phyloP scores from a whole-genome alignment of 2,113 vertebrate genomes.

The Panthera tigris region DNA sequence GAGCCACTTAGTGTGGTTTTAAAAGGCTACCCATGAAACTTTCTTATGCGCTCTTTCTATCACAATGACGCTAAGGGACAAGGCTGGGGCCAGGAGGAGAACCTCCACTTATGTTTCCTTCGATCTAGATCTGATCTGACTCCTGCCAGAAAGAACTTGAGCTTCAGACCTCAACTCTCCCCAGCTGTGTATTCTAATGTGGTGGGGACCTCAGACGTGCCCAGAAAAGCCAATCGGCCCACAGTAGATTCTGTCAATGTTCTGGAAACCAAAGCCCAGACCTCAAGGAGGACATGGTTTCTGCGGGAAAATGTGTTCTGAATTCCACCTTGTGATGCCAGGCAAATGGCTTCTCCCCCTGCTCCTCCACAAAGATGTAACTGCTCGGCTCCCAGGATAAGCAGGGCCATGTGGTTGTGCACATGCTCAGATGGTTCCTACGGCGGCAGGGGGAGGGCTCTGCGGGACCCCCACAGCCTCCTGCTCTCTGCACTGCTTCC shows the following conservation, averaged over 20 bases:
- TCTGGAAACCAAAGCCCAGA: background rate
- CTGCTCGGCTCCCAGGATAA: too few relatives aligned
- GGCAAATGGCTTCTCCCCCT: background rate
- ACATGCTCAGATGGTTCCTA: background rate
- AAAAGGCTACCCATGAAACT: background rate
- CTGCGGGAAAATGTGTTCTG: background rate
- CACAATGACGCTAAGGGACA: background rate
- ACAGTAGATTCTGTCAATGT: background rate
- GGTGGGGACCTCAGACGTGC: background rate
- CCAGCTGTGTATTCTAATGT: too few relatives aligned
- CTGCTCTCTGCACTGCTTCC: background rate
- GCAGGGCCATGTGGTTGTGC: background rate
- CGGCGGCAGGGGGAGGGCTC: background rate
- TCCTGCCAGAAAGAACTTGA: background rate
- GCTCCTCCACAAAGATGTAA: background rate
- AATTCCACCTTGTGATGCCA: background rate
- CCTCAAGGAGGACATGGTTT: background rate
- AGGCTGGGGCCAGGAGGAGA: background rate
- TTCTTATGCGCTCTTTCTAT: background rate
- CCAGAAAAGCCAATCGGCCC: background rate
- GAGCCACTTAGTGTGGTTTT: background rate
- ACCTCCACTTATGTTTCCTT: background rate
- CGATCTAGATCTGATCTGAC: background rate
- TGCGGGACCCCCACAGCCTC: accelerated
- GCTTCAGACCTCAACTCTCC: background rate